Evolutionary conservation across 2,888 invertebrate genomes (phyloP), one percentile per base, ranked within the genome.

Genomic region (Pteria penguin): DNA sequence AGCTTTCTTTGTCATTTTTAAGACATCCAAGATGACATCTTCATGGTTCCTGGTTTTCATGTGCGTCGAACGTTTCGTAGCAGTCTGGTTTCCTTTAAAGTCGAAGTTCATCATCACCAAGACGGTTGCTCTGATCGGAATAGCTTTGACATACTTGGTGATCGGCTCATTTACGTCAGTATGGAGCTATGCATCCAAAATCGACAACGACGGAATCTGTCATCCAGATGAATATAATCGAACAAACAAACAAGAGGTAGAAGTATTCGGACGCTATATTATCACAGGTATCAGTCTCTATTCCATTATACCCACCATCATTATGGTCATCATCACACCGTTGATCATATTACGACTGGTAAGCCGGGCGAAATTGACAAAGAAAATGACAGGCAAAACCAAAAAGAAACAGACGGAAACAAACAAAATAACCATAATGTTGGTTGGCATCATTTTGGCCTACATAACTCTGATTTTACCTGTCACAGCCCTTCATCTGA

Each of bases 41-140:
- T 86, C 86, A 4, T 86, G 87, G 86, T 79, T 87, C 18, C 76
- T 86, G 2, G 84, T 86, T 0, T 70, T 82, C 24, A 79, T 87
- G 27, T 79, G 83, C 65, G 68, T 83, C 27, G 86, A 87, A 60
- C 80, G 87, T 14, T 86, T 86, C 54, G 69, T 86, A 5, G 85
- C 86, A n/a, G 85, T 86, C 0, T 84, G 84, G 70, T 73, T 80
- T 32, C 82, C 81, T 3, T 31, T 80, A 24, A 72, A 75, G 62
- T 73, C 79, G 22, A 82, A 77, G 31, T 11, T 65, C 5, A 72
- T 85, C 36, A 69, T 61, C 76, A 82, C 81, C 2, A 82, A 65
- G 66, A 29, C 75, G 14, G 78, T 76, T 31, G 75, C 75, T 2
- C 11, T 67, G 0, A 27, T 75, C 4, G 72, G 69, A n/a, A 68